Conservation (phyloP, 2,797 vertebrate species). For the Xenops minutus region DNA sequence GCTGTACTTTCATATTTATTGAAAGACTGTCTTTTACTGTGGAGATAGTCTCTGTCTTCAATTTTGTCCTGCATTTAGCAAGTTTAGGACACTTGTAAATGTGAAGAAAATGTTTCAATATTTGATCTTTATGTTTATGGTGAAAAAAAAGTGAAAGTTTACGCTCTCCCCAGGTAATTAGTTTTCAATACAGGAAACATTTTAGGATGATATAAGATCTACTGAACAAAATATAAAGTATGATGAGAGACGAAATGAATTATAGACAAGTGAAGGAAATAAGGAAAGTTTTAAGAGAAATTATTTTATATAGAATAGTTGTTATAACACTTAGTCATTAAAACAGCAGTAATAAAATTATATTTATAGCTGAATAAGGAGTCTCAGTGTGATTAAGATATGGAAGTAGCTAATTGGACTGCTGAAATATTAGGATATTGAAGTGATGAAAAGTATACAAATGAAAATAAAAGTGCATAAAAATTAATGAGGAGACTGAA, state of each 20-base stretch:
- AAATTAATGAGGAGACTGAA: constrained; percentile 47
- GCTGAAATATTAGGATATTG: constrained; percentile 60
- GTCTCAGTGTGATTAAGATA: constrained; percentile 60
- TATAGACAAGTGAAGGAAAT: constrained; percentile 22
- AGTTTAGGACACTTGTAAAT: background rate
- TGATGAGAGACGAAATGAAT: background rate
- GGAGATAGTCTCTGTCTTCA: background rate
- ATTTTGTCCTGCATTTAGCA: background rate
- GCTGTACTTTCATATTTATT: background rate
- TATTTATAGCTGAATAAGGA: constrained; percentile 59
- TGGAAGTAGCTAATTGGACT: constrained; percentile 50
- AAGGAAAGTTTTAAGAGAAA: constrained; percentile 37
- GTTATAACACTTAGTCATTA: constrained; percentile 53
- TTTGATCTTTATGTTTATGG: background rate
- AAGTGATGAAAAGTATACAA: constrained; percentile 54
- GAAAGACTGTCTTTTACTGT: background rate
- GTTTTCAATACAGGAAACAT: background rate
- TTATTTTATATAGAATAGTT: constrained; percentile 43
- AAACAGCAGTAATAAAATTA: constrained; percentile 55
- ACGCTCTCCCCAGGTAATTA: background rate
- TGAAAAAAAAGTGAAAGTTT: background rate
- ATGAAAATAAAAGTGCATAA: constrained; percentile 56
- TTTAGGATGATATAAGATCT: background rate
- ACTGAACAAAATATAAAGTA: background rate
- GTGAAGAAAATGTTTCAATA: background rate